Evolutionary conservation across 2,113 vertebrate genomes (phyloP).

Genomic region (Pseudopodoces humilis): DNA sequence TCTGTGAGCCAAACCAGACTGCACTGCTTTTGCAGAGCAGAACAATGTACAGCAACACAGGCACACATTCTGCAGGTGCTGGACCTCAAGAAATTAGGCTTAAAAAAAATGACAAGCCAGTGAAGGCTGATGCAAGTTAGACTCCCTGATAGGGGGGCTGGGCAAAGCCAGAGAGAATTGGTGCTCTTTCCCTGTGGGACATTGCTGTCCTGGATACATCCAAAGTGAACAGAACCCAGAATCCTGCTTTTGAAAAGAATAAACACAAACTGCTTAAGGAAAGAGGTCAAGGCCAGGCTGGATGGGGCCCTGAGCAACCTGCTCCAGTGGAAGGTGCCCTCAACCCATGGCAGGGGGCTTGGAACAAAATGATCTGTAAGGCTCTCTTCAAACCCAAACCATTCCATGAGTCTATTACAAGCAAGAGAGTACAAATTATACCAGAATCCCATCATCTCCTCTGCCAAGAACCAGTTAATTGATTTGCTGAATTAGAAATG

Average conservation of each 20-base stretch:
- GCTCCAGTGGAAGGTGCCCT: background rate
- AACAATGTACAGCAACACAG: rapidly evolving
- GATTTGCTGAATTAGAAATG: constrained; percentile 2
- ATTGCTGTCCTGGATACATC: background rate
- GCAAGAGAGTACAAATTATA: background rate
- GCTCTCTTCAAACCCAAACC: background rate
- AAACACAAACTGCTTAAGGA: background rate
- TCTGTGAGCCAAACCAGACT: background rate
- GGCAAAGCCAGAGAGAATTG: background rate
- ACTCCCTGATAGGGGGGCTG: rapidly evolving
- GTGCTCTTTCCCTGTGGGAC: background rate
- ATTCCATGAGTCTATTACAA: background rate
- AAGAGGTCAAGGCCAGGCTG: background rate
- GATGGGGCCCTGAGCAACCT: background rate
- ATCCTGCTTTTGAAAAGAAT: background rate
- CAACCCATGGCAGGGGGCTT: rapidly evolving
- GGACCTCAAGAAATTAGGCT: background rate
- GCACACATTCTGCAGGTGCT: rapidly evolving
- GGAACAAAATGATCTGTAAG: background rate
- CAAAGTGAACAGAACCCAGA: background rate
- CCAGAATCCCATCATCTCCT: background rate
- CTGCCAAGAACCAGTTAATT: background rate
- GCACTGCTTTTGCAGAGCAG: rapidly evolving
- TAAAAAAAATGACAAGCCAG: rapidly evolving
- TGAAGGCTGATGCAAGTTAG: rapidly evolving